These are phyloP conservation scores for Pachyuromys duprasi DNA, from an alignment of 2,797 vertebrate species.

Conservation along the genomic window DNA sequence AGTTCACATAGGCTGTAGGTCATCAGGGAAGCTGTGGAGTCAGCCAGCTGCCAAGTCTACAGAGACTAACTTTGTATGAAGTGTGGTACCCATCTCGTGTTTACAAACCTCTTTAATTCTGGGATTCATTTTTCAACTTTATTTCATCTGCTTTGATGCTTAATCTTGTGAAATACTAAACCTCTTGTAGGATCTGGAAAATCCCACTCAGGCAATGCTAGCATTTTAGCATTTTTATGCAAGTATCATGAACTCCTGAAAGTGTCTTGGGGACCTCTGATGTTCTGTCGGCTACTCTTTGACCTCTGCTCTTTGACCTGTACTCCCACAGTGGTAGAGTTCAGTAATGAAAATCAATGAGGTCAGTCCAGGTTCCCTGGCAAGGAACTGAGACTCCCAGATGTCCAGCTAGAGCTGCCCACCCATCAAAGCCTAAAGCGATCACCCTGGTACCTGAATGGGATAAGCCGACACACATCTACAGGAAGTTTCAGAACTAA, in stretches of 20 bases:
- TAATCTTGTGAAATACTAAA: not conserved
- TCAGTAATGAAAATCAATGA: too few species aligned
- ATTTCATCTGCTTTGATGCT: not conserved
- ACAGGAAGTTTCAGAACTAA: not conserved
- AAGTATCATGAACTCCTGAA: not conserved
- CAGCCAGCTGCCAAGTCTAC: not conserved
- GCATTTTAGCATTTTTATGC: not conserved
- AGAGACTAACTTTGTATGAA: not conserved
- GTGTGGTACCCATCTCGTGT: not conserved
- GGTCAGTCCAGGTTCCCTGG: not conserved
- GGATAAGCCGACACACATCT: not conserved
- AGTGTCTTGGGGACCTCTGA: not conserved
- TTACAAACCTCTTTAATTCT: not conserved
- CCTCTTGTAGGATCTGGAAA: not conserved
- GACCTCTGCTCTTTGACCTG: not conserved
- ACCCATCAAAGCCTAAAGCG: not conserved
- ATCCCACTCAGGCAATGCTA: too few species aligned
- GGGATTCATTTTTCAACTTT: not conserved
- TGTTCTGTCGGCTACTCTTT: too few species aligned
- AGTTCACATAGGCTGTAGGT: not conserved
- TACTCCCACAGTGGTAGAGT: too few species aligned
- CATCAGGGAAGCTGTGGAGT: not conserved
- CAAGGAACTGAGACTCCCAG: fast-evolving
- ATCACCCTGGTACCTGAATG: not conserved
- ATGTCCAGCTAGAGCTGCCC: not conserved